These are phyloP conservation scores for Trachymyrmex septentrionalis DNA, from an alignment of 1,140 invertebrate species.

Conservation along the genomic window DNA sequence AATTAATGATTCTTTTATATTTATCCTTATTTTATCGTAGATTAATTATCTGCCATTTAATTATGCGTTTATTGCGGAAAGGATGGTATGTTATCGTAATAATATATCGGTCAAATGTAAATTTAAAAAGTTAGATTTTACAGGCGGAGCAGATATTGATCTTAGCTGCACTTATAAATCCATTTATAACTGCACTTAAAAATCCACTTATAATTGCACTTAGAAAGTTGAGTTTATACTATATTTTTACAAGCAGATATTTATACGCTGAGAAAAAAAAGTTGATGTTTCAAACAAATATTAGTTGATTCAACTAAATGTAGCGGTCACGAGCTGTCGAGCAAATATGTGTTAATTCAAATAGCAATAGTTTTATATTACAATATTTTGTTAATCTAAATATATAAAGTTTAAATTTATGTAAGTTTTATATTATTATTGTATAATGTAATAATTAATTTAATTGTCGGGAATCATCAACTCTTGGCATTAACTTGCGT, in stretches of 20 bases:
- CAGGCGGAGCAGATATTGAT: not conserved
- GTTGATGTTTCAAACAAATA: too few species aligned
- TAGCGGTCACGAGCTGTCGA: too few species aligned
- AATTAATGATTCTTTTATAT: constrained; percentile 17
- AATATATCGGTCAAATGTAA: constrained; percentile 14
- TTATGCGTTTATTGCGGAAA: not conserved
- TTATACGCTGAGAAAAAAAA: too few species aligned
- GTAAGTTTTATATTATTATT: too few species aligned
- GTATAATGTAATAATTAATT: too few species aligned
- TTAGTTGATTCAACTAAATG: too few species aligned
- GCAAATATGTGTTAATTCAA: too few species aligned
- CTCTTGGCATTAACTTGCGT: too few species aligned
- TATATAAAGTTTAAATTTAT: too few species aligned
- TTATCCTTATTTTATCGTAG: not conserved
- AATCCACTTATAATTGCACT: not conserved
- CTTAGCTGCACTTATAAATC: not conserved
- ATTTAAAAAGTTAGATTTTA: not conserved
- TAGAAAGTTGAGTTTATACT: not conserved
- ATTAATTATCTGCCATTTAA: not conserved
- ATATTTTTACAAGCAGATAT: not conserved
- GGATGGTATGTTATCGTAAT: not conserved
- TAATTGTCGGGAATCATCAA: too few species aligned
- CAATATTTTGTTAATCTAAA: too few species aligned
- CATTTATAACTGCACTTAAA: not conserved
- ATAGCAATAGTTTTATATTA: too few species aligned